Evolutionary conservation across 2,113 vertebrate genomes (phyloP).

Genomic region (Neoarius graeffei): DNA sequence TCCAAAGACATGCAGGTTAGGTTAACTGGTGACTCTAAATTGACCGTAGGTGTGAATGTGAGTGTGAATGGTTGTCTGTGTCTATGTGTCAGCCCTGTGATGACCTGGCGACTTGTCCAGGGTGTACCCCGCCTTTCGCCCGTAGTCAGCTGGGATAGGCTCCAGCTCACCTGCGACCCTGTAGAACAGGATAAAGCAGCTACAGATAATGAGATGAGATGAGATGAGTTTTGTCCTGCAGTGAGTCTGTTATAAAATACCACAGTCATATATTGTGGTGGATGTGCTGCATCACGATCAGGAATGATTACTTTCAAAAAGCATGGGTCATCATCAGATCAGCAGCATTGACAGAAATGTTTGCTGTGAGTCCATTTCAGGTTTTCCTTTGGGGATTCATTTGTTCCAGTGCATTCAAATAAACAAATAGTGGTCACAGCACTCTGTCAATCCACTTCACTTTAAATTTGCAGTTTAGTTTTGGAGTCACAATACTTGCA

Average conservation of each 20-base stretch:
- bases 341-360: background rate
- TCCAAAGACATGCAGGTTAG: too few relatives aligned
- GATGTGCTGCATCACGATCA: background rate
- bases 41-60: too few relatives aligned
- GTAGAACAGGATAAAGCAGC: too few relatives aligned
- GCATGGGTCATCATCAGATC: background rate
- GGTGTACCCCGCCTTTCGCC: too few relatives aligned
- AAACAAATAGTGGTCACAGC: background rate
- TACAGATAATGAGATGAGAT: too few relatives aligned
- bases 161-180: too few relatives aligned
- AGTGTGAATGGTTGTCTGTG: too few relatives aligned
- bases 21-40: too few relatives aligned
- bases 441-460: background rate
- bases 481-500: background rate
- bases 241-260: background rate
- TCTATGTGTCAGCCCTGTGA: too few relatives aligned
- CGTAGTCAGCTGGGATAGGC: too few relatives aligned
- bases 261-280: background rate
- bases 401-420: background rate
- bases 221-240: background rate
- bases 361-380: background rate
- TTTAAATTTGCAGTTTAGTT: background rate
- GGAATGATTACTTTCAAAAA: background rate
- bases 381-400: background rate
- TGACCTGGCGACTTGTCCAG: too few relatives aligned